Conservation (phyloP, 2,113 vertebrate genomes). For the Clupea harengus region DNA sequence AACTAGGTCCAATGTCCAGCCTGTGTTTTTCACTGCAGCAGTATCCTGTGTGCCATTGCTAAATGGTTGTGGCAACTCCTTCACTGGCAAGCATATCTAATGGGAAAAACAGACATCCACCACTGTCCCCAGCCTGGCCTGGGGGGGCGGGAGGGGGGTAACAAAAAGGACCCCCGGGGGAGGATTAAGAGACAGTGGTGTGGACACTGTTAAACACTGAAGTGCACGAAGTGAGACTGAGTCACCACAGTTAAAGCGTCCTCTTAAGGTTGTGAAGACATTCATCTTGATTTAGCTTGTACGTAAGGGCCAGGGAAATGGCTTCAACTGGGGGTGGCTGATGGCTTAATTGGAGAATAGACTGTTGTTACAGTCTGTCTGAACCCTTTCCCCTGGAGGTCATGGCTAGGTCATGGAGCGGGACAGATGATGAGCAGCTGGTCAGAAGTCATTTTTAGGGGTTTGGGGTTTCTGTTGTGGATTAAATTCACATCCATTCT, state of each 20-base stretch:
- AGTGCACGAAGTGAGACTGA: not conserved
- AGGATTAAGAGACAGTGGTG: not conserved
- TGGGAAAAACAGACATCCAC: constrained; percentile 37
- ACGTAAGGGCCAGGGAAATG: not conserved
- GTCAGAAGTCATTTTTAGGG: not conserved
- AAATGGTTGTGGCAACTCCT: not conserved
- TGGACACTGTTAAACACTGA: constrained; percentile 6
- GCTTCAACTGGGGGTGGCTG: constrained; percentile 1
- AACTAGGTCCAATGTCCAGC: not conserved
- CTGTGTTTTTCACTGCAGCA: not conserved
- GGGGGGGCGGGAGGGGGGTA: not conserved
- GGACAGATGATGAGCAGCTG: not conserved
- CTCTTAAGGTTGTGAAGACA: not conserved
- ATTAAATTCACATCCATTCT: not conserved
- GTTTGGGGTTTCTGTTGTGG: not conserved
- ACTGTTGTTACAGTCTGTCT: not conserved
- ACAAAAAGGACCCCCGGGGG: not conserved
- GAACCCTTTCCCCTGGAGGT: constrained; percentile 1
- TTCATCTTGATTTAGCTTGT: not conserved
- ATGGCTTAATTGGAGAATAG: constrained; percentile 18
- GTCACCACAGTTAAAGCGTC: constrained; percentile 3
- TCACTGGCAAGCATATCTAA: constrained; percentile 27
- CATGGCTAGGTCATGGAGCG: constrained; percentile 1
- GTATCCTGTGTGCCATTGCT: not conserved
- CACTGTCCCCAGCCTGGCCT: not conserved